Conservation (phyloP, 2,888 invertebrate genomes). For the Incurvaria masculella region DNA sequence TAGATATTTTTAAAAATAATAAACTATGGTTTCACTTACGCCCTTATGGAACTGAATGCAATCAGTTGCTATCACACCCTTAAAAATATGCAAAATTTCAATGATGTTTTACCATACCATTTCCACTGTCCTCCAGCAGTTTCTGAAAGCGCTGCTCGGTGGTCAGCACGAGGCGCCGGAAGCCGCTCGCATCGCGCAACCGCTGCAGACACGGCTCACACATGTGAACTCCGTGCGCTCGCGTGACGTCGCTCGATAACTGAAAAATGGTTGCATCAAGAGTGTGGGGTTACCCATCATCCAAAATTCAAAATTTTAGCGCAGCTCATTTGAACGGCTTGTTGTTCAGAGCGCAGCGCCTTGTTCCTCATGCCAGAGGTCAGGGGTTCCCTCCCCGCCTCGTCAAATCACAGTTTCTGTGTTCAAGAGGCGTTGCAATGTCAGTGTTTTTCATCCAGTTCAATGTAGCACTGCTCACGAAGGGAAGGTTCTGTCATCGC, state of each 20-base stretch:
- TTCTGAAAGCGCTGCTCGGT: conserved; percentile 24
- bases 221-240: conserved; percentile 24
- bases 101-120: background rate
- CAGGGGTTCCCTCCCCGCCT: conserved; percentile 26
- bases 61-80: too few relatives aligned
- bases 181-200: conserved; percentile 24
- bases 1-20: too few relatives aligned
- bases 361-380: conserved; percentile 28
- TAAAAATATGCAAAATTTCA: too few relatives aligned
- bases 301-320: conserved; percentile 1
- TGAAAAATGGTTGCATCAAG: too few relatives aligned
- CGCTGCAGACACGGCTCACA: conserved; percentile 26
- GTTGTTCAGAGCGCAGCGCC: conserved; percentile 31
- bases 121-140: background rate
- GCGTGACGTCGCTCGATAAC: conserved; percentile 24
- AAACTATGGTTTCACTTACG: too few relatives aligned
- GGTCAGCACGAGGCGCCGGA: conserved; percentile 25
- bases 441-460: too few relatives aligned
- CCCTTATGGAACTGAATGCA: too few relatives aligned
- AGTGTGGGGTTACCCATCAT: too few relatives aligned
- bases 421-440: too few relatives aligned
- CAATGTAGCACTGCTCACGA: too few relatives aligned
- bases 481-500: too few relatives aligned
- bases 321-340: background rate
- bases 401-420: too few relatives aligned